Base-by-base conservation (phyloP, 1,140 invertebrate species). In the Tetranychus cinnabarinus region DNA sequence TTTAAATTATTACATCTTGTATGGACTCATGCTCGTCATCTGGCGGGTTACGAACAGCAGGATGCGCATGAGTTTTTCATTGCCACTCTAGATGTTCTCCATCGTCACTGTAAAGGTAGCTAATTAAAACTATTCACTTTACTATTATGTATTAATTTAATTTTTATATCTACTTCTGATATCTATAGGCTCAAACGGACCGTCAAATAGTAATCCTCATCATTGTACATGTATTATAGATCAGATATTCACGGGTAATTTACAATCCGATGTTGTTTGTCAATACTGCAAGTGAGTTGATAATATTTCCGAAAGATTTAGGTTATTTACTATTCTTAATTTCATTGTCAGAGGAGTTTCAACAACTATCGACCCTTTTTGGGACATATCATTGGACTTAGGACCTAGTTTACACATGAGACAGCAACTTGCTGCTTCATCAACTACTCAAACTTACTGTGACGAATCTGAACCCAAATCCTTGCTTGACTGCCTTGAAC, bases 51-150 rank as follows among this genome's bases (percentile, higher is more conserved):
- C 72, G 87, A 95, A 70, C 92, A 97, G 71, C 92, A 97, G 73
- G 95, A 98, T 74, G 92, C 93, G 60, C 95, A 98, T 70, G 93
- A 98, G 76, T 97, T 97, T 75, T 93, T 97, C 68, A 95, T 97
- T 58, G 88, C 90, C 23, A 87, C 87, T 2, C 75, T 97, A 34
- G 85, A 96, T 71, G 83, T 95, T 6, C 72, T 98, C 35, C 92
- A 97, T 73, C 77, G 82, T 70, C 88, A 87, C 68, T 82, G 79
- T 69, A 72, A 75, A 76, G 72, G 75, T 71, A 63, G 8, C 35
- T 62, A 42, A 42, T 42, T 42, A 42, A 10, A 42, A 42, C 39
- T 23, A 42, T 42, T 31, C 23, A 48, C n/a, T 33, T n/a, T 36
- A 46, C 33, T 36, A 33, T 56, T 55, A 8, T 33, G 31, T 58